Conservation (phyloP, 2,888 invertebrate species). For the Stenodera caucasica region DNA sequence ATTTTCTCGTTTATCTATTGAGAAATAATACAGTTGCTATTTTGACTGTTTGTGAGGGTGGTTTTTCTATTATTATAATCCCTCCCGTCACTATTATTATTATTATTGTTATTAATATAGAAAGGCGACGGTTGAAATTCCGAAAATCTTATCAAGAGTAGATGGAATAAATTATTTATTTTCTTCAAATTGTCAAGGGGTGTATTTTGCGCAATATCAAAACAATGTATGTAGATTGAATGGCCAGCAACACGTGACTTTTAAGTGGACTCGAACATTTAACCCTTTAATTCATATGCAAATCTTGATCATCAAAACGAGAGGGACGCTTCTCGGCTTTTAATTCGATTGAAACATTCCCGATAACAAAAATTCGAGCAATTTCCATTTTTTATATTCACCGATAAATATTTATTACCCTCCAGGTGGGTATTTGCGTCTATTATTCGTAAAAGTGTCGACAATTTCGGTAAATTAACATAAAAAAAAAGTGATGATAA, state of each 20-base stretch:
- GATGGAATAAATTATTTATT: neutral
- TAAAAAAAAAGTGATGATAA: constrained; percentile 22
- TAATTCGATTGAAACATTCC: neutral
- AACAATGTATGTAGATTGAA: constrained; percentile 24
- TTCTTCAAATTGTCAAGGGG: neutral
- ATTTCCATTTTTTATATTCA: neutral
- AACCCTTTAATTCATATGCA: constrained; percentile 38
- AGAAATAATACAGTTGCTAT: constrained; percentile 40
- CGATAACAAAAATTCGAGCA: neutral
- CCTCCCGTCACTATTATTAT: no score
- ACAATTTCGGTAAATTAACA: constrained; percentile 32
- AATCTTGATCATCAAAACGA: constrained; percentile 17
- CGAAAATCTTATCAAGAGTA: neutral
- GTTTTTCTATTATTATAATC: constrained; percentile 13
- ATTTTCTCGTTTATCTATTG: constrained; percentile 44
- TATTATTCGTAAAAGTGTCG: constrained; percentile 19
- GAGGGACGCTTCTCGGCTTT: neutral
- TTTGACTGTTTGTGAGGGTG: constrained; percentile 47
- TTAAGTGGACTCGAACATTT: constrained; percentile 27
- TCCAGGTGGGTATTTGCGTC: constrained; percentile 10
- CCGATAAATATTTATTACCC: neutral
- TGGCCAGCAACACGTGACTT: constrained; percentile 28
- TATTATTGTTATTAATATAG: neutral
- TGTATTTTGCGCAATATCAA: constrained; percentile 1
- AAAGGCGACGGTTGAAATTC: neutral